Evolutionary conservation across 1,140 invertebrate species (phyloP).

Genomic region (Sycobia sp.): DNA sequence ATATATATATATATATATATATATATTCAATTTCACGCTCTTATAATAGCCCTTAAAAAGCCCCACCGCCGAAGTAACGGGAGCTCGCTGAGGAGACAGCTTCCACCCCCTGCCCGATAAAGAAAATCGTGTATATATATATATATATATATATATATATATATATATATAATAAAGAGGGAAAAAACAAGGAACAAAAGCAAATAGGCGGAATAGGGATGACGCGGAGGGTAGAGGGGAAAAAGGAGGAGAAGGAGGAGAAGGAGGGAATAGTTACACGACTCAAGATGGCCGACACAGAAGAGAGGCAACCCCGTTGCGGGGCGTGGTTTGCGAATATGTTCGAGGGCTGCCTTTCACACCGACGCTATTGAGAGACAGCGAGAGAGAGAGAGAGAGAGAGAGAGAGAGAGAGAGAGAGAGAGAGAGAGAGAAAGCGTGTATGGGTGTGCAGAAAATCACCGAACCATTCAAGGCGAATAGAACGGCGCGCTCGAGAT

Average conservation of each 20-base stretch:
- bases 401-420: slow-evolving; percentile 15
- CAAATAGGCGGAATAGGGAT: too few species aligned
- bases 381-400: slow-evolving; percentile 21
- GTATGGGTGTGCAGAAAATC: slow-evolving; percentile 24
- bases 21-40: too few species aligned
- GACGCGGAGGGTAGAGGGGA: slow-evolving; percentile 1
- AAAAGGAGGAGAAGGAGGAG: not conserved
- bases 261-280: slow-evolving; percentile 39
- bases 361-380: not conserved
- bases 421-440: slow-evolving; percentile 21
- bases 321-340: slow-evolving; percentile 39
- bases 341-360: not conserved
- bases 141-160: not conserved
- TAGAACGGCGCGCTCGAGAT: not conserved
- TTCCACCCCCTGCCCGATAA: not conserved
- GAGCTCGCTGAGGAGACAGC: too few species aligned
- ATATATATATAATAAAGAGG: not conserved
- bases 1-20: too few species aligned
- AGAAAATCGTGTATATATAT: not conserved
- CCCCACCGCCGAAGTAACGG: too few species aligned
- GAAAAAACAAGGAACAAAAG: not conserved
- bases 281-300: slow-evolving; percentile 46
- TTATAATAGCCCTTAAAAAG: too few species aligned
- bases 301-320: slow-evolving; percentile 6
- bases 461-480: slow-evolving; percentile 46